These are phyloP conservation scores for Masticophis lateralis DNA, from an alignment of 2,797 vertebrate genomes.

Conservation along the genomic window DNA sequence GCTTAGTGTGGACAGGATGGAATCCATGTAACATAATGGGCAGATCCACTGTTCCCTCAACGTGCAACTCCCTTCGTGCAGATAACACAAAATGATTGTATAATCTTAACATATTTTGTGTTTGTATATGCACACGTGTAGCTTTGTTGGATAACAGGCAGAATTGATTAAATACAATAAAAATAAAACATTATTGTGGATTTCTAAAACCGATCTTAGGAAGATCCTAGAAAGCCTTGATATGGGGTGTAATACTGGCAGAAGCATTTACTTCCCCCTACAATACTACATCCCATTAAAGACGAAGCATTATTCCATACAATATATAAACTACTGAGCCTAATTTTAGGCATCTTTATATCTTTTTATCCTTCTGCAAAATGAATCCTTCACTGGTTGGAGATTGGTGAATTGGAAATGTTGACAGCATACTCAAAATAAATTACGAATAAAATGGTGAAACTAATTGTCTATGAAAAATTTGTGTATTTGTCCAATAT, in stretches of 20 bases:
- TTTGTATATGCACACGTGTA: neutral
- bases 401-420: neutral
- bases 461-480: conserved; percentile 18
- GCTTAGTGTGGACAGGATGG: neutral
- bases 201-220: neutral
- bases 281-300: neutral
- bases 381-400: neutral
- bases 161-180: neutral
- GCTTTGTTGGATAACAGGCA: neutral
- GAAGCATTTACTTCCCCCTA: neutral
- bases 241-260: neutral
- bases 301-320: neutral
- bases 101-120: neutral
- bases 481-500: conserved; percentile 3
- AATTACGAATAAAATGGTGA: conserved; percentile 20
- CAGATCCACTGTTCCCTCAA: neutral
- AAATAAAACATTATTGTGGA: neutral
- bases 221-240: neutral
- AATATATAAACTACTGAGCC: neutral
- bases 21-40: neutral
- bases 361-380: neutral
- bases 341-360: neutral
- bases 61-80: neutral
- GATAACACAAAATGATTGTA: neutral
- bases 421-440: neutral